phyloP scores from a whole-genome alignment of 2,797 vertebrate species.

The Danio jaintianensis region DNA sequence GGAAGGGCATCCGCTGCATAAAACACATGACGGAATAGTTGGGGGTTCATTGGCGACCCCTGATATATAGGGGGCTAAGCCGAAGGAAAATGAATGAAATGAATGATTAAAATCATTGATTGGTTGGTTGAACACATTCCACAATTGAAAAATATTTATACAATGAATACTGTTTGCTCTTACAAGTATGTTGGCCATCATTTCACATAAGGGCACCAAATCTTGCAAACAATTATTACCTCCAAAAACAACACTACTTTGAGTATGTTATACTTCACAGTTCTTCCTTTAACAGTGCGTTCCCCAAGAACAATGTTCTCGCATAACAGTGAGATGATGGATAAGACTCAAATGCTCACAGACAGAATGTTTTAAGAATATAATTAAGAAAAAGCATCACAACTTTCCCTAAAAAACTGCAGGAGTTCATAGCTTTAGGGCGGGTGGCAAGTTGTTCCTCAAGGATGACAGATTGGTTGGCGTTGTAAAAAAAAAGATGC shows the following conservation, averaged over 20 bases:
- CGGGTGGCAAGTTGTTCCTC: constrained; percentile 49
- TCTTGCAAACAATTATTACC: constrained; percentile 84
- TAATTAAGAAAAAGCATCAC: constrained; percentile 65
- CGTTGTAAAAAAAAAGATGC: constrained; percentile 68
- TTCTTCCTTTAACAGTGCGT: not conserved
- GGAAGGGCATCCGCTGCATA: too few relatives aligned
- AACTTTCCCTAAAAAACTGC: constrained; percentile 33
- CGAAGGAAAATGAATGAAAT: too few relatives aligned
- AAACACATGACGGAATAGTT: too few relatives aligned
- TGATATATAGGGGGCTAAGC: too few relatives aligned
- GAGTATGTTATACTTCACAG: constrained; percentile 68
- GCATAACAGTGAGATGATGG: constrained; percentile 53
- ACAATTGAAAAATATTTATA: constrained; percentile 16
- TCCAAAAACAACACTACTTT: constrained; percentile 80
- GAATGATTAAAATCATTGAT: not conserved
- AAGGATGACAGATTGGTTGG: constrained; percentile 65
- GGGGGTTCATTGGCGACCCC: too few relatives aligned
- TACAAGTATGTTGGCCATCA: constrained; percentile 60
- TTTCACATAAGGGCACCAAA: constrained; percentile 80
- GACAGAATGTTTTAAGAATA: constrained; percentile 71
- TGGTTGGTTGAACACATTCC: not conserved
- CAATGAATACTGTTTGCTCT: constrained; percentile 42
- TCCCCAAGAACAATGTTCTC: constrained; percentile 25
- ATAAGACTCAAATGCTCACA: constrained; percentile 63
- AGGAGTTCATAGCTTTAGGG: constrained; percentile 56